Base-by-base conservation (phyloP, 2,113 vertebrate genomes). In the Gallinago paraguaiae region DNA sequence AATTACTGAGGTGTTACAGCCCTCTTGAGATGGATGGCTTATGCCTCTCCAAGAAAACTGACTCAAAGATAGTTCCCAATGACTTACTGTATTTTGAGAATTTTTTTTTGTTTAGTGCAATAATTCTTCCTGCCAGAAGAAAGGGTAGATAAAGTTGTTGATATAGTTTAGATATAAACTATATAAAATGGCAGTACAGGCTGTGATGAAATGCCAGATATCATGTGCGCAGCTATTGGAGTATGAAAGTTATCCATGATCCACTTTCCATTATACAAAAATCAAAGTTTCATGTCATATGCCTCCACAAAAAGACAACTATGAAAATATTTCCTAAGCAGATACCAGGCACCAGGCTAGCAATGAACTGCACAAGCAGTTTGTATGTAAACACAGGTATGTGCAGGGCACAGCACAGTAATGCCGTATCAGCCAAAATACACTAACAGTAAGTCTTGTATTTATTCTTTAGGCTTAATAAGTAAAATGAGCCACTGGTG, bases 191-290 rank as follows among this genome's bases (percentile, higher is more conserved):
- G 5, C 13, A 43, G 14, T 39, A 87, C 20, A 57, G 41, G 4
- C 18, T 86, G 28, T 50, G 51, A 59, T 71, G 37, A 78, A 91
- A 83, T 82, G 20, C 9, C 25, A 43, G 28, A 6, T 74, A 45
- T 54, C 20, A 17, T 1, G 0, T 16, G 8, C 20, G 6, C 23
- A 88, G 28, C 17, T 83, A 4, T 12, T 2, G 1, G 31, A 83
- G 20, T 76, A 56, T 6, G 22, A 74, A 79, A 60, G 7, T 72
- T 68, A 72, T 25, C 56, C 53, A 16, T 61, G 65, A 89, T 50
- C 10, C 35, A 20, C 24, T 75, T 91, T 28, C 72, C 25, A 17
- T 45, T 54, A 82, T 14, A 35, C 72, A 75, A 93, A 93, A 89
- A 33, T 53, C 5, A 28, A 69, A n/a, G 6, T 61, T 85, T 61